Evolutionary conservation across 2,888 invertebrate genomes (phyloP).

Genomic region (Melieria crassipennis): DNA sequence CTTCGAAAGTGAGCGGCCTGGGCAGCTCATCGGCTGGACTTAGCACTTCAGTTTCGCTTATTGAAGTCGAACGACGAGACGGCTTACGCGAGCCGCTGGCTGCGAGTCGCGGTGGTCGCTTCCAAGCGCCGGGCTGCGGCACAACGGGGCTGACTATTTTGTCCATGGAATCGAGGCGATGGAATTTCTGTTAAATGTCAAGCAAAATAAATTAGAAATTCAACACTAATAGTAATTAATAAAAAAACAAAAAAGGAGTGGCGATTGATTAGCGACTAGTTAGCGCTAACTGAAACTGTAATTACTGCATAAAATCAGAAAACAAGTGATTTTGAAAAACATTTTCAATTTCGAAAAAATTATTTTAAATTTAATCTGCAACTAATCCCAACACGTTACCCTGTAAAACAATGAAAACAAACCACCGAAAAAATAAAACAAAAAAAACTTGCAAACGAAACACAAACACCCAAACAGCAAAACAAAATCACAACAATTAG

Average conservation of each 20-base stretch:
- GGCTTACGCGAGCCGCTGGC: constrained; percentile 62
- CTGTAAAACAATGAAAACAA: constrained; percentile 5
- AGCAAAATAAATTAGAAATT: neutral
- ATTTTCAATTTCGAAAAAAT: neutral
- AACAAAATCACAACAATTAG: constrained; percentile 32
- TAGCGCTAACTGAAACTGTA: too few relatives aligned
- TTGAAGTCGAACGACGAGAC: constrained; percentile 65
- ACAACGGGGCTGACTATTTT: constrained; percentile 93
- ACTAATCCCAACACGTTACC: constrained; percentile 4
- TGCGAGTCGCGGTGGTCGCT: constrained; percentile 68
- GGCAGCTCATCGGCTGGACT: constrained; percentile 64
- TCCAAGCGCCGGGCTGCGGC: constrained; percentile 89
- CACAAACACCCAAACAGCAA: neutral
- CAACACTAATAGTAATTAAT: neutral
- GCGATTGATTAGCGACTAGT: too few relatives aligned
- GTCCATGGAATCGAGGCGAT: constrained; percentile 80
- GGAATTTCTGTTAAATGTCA: constrained; percentile 61
- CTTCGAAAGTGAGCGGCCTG: constrained; percentile 41
- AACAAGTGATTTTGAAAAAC: neutral
- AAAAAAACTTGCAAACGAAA: constrained; percentile 8
- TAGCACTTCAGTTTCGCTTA: constrained; percentile 67
- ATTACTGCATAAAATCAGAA: too few relatives aligned
- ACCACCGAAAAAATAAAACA: constrained; percentile 16
- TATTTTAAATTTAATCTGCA: neutral
- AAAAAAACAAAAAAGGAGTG: constrained; percentile 4